Conservation (phyloP, 1,140 invertebrate genomes). For the Coenobita brevimanus region DNA sequence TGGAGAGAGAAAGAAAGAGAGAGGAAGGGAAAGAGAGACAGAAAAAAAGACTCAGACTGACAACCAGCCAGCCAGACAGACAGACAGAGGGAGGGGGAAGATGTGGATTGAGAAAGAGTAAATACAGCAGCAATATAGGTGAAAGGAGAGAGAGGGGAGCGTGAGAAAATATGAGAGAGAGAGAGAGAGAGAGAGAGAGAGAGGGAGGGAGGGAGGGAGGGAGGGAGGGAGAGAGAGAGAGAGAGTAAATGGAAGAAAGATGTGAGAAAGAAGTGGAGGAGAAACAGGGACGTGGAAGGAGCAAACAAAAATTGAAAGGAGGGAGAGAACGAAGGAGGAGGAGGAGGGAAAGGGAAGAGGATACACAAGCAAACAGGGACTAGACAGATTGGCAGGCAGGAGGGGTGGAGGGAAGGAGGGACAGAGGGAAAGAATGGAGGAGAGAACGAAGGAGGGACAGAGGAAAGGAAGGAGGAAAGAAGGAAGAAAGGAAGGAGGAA, state of each 20-base stretch:
- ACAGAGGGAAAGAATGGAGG: too few relatives aligned
- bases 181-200: conserved; percentile 12
- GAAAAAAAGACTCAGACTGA: background rate
- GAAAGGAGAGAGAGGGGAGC: background rate
- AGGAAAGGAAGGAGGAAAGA: too few relatives aligned
- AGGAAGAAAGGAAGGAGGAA: too few relatives aligned
- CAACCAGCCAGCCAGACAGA: background rate
- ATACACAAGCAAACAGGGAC: background rate
- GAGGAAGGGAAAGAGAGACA: background rate
- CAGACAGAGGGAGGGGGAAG: background rate
- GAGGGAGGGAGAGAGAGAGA: background rate
- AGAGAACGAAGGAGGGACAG: too few relatives aligned
- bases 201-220: background rate
- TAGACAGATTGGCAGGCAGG: too few relatives aligned
- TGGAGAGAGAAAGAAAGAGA: too few relatives aligned
- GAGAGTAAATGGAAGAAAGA: too few relatives aligned
- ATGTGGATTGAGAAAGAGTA: background rate
- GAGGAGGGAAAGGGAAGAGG: background rate
- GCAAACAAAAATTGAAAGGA: too few relatives aligned
- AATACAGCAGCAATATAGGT: background rate
- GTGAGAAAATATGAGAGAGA: conserved; percentile 8
- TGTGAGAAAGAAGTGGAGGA: too few relatives aligned
- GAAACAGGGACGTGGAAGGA: too few relatives aligned
- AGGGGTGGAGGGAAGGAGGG: too few relatives aligned
- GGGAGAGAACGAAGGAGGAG: too few relatives aligned